These are phyloP conservation scores for Aleiodes sp. DNA, from an alignment of 1,140 invertebrate genomes.

Conservation along the genomic window DNA sequence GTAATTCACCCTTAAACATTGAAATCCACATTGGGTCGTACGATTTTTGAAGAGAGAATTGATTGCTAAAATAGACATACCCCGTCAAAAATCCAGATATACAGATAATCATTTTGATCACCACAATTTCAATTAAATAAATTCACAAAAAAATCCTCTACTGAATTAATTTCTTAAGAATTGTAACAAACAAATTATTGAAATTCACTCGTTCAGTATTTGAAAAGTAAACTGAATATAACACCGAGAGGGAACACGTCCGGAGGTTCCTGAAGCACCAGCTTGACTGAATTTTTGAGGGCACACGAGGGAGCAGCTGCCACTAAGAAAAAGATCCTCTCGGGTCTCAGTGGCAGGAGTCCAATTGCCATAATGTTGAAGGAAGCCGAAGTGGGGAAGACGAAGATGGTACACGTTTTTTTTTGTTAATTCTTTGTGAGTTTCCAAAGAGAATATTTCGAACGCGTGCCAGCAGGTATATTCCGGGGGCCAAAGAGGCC, in stretches of 20 bases:
- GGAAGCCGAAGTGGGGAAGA: not conserved
- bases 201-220: too few species aligned
- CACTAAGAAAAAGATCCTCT: constrained; percentile 38
- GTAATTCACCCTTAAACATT: not conserved
- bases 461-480: constrained; percentile 25
- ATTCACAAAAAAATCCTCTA: not conserved
- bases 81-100: constrained; percentile 73
- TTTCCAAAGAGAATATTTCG: not conserved
- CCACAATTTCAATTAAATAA: not conserved
- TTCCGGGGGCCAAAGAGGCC: not conserved
- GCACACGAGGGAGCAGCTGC: constrained; percentile 28
- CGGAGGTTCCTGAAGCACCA: constrained; percentile 39
- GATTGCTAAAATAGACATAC: constrained; percentile 60
- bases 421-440: not conserved
- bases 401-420: not conserved
- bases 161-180: too few species aligned
- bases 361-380: constrained; percentile 3
- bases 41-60: not conserved
- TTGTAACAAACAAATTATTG: too few species aligned
- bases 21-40: not conserved
- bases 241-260: constrained; percentile 35
- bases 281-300: constrained; percentile 47
- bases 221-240: too few species aligned
- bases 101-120: constrained; percentile 71
- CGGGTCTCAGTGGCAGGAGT: constrained; percentile 13